Evolutionary conservation across 1,140 invertebrate genomes (phyloP).

Genomic region (Trinorchestia longiramus): DNA sequence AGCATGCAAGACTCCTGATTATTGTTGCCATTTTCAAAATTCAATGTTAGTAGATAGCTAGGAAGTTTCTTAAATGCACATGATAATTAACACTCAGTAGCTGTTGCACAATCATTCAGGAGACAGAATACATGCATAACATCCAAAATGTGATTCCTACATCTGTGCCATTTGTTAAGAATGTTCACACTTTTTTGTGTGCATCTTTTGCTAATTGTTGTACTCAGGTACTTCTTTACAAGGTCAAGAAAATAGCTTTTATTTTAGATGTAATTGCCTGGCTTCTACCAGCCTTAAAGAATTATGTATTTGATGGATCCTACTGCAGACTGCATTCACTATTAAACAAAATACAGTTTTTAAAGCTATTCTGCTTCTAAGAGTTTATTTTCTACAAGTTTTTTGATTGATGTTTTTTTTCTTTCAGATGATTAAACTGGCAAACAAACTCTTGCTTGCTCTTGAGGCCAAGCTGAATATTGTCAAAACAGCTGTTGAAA

Average conservation of each 20-base stretch:
- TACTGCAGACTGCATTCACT: neutral
- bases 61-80: too few species aligned
- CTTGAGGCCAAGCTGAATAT: neutral
- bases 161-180: too few species aligned
- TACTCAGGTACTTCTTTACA: neutral
- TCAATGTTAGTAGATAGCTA: too few species aligned
- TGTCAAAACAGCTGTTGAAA: neutral
- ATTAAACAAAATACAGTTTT: neutral
- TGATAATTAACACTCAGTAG: too few species aligned
- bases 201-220: neutral
- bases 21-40: too few species aligned
- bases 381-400: neutral
- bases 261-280: neutral
- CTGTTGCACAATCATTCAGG: too few species aligned
- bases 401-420: neutral
- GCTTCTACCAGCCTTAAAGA: neutral
- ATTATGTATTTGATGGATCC: neutral
- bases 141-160: too few species aligned
- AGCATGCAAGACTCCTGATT: too few species aligned
- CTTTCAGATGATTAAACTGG: neutral
- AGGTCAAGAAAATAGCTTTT: neutral
- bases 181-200: neutral
- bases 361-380: neutral
- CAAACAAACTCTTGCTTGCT: neutral
- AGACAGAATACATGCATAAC: too few species aligned